Base-by-base conservation (phyloP, 2,888 invertebrate genomes). In the Caenorhabditis japonica region DNA sequence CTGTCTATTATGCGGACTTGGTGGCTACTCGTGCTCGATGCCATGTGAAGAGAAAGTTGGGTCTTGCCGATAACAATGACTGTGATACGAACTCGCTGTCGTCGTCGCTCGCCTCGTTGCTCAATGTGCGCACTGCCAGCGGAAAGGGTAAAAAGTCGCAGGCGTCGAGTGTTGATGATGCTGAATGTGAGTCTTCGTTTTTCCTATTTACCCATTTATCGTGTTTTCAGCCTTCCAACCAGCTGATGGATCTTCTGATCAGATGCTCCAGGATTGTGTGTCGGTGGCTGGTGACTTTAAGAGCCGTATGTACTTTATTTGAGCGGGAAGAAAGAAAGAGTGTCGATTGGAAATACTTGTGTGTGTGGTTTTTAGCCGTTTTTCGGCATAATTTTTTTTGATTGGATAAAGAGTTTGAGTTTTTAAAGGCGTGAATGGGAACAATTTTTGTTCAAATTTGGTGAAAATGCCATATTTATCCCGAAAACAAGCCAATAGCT, bases 1-100 rank as follows among this genome's bases (percentile, higher is more conserved):
- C 84, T 8, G 81, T 83, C 53, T 83, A 84, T 73, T 84, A 84
- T 61, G 83, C 84, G 7, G 83, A 85, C 75, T 69, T 84, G 70
- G 83, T 83, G 13, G 83, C 83, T 56, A 84, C 81, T 30, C 77
- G 86, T 23, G 85, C 84, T 36, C 79, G 85, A 30, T 80, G 76
- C 49, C 86, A 84, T 73, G 75, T 85, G 74, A 83, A 85, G 72
- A 64, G 80, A 38, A 79, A 81, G 71, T 72, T 83, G 83, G 74
- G 74, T 25, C 61, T 74, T 15, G 74, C 52, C 55, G 74, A 74
- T 30, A 47, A 34, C 17, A 43, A 17, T 17, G 74, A 74, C 13
- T 68, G 74, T 41, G 74, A 74, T 49, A 58, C 64, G 39, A 71
- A 68, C 52, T 76, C 76, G 44, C 38, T 72, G 38, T 56, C 66